These are phyloP conservation scores for Drosophila borealis DNA, from an alignment of 2,888 invertebrate species.

Conservation along the genomic window DNA sequence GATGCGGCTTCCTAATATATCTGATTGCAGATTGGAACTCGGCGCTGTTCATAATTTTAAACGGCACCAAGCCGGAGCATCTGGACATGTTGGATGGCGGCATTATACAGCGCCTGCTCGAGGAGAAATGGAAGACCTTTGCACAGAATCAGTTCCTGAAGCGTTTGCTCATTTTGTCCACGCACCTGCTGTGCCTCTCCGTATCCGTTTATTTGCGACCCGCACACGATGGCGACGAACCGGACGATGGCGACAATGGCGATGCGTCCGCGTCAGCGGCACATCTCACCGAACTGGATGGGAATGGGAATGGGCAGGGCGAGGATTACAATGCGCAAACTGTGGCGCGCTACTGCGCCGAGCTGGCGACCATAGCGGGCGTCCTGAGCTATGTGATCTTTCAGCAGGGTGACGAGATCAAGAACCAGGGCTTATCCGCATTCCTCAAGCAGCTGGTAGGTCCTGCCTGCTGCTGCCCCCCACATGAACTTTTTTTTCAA, in stretches of 20 bases:
- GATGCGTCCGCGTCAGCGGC: conserved; percentile 49
- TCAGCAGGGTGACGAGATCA: conserved; percentile 97
- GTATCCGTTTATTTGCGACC: conserved; percentile 97
- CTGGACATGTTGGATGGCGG: conserved; percentile 99
- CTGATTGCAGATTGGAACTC: conserved; percentile 96
- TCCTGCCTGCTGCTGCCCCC: not conserved
- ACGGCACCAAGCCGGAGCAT: conserved; percentile 98
- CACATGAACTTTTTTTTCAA: not conserved
- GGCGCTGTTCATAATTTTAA: conserved; percentile 97
- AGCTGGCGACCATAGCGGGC: conserved; percentile 93
- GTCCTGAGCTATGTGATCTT: conserved; percentile 95
- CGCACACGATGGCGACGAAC: conserved; percentile 81
- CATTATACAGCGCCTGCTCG: conserved; percentile 97
- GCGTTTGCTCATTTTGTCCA: conserved; percentile 93
- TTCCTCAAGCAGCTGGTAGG: conserved; percentile 95
- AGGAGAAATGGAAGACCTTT: conserved; percentile 99
- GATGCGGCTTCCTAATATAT: too few relatives aligned
- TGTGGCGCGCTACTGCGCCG: conserved; percentile 89
- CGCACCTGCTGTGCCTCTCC: conserved; percentile 95
- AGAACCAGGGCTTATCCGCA: conserved; percentile 95
- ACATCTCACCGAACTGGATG: conserved; percentile 27
- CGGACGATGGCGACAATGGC: conserved; percentile 53
- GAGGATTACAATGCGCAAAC: conserved; percentile 84
- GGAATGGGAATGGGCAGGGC: not conserved
- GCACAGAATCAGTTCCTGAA: conserved; percentile 97